A percentile compares a stretch with the other conserved stretches of the same genome.
Conservation (phyloP, 2,797 vertebrate species). For the Typhlichthys subterraneus region DNA sequence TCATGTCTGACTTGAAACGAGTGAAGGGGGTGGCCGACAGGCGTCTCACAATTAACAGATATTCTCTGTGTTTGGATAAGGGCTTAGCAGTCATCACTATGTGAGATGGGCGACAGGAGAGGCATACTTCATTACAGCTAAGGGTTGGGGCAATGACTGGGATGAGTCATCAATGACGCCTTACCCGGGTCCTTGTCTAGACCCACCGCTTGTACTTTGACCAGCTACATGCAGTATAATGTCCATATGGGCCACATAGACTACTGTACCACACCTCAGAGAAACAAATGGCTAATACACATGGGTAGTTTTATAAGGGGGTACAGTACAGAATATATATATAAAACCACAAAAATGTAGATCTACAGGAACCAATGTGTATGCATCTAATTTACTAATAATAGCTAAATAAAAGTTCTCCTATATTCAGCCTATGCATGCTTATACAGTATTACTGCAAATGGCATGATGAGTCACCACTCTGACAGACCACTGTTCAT, state of each 20-base stretch:
- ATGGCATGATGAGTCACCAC: too few species aligned
- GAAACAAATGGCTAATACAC: neutral
- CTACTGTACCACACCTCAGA: neutral
- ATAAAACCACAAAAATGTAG: too few species aligned
- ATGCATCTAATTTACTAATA: too few species aligned
- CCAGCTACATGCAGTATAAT: constrained; percentile 5
- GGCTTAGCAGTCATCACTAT: constrained; percentile 63
- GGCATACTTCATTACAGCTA: constrained; percentile 38
- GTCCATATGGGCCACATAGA: neutral
- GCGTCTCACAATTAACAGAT: constrained; percentile 64
- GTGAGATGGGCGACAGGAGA: constrained; percentile 41
- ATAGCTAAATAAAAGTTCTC: too few species aligned
- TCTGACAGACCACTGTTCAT: too few species aligned
- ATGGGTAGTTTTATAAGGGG: too few species aligned
- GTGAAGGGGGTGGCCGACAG: constrained; percentile 57
- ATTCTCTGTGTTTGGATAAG: constrained; percentile 64
- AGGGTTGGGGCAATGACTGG: constrained; percentile 40
- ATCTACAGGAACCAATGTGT: too few species aligned
- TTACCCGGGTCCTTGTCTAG: constrained; percentile 50
- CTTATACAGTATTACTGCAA: too few species aligned
- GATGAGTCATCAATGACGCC: constrained; percentile 51
- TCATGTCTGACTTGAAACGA: constrained; percentile 50
- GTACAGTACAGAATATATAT: too few species aligned
- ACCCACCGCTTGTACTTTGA: constrained; percentile 34
- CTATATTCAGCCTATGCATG: too few species aligned